A percentile compares a stretch with the other conserved stretches of the same genome.
Evolutionary conservation across 2,113 vertebrate genomes (phyloP).

Genomic region (Cynoglossus semilaevis): DNA sequence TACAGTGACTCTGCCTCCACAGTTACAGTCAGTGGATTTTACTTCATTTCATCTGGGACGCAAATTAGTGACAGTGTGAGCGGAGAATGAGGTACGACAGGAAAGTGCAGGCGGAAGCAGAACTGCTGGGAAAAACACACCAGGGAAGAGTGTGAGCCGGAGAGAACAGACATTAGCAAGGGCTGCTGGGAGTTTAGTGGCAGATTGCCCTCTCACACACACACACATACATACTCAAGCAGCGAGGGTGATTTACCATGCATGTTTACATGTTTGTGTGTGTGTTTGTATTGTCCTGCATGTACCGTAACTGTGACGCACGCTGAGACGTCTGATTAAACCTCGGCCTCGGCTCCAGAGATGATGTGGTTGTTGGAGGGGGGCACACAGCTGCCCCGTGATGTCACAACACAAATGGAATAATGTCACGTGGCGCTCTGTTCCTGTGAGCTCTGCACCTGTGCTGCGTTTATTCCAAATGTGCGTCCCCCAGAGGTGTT

Average conservation of each 20-base stretch:
- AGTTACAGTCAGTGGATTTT: not conserved
- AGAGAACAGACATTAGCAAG: constrained; percentile 44
- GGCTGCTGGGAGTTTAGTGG: constrained; percentile 41
- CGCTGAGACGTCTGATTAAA: constrained; percentile 11
- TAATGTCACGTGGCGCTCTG: constrained; percentile 22
- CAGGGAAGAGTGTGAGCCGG: not conserved
- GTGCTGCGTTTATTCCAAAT: constrained; percentile 36
- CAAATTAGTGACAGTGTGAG: constrained; percentile 15
- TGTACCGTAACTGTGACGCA: constrained; percentile 16
- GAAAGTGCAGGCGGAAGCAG: constrained; percentile 23
- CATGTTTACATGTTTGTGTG: constrained; percentile 28
- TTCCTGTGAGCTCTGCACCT: constrained; percentile 27
- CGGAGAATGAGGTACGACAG: constrained; percentile 11
- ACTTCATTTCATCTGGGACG: not conserved
- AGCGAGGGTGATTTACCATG: constrained; percentile 12
- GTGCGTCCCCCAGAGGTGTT: constrained; percentile 26
- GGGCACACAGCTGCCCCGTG: constrained; percentile 16
- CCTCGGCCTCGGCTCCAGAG: constrained; percentile 29
- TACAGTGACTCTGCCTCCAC: not conserved
- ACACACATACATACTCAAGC: not conserved
- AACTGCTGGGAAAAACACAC: constrained; percentile 19
- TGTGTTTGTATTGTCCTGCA: constrained; percentile 10
- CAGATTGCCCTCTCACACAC: not conserved
- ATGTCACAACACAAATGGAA: constrained; percentile 35
- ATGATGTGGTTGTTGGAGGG: constrained; percentile 1